Percentiles rank a stretch among this genome's conserved stretches.
Conservation (phyloP, 2,797 vertebrate species). For the Mus caroli region DNA sequence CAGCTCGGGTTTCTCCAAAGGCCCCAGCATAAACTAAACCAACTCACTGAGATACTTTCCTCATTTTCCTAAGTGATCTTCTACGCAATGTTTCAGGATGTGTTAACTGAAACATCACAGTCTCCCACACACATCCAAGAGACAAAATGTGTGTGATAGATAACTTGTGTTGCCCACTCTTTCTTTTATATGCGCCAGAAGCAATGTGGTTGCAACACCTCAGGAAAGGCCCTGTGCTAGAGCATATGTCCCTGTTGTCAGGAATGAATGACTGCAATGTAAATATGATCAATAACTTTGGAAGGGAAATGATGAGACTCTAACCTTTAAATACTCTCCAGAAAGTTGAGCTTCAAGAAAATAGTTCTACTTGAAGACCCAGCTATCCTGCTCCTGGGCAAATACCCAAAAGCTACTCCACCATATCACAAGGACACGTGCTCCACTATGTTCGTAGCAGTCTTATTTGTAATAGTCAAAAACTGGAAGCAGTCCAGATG, state of each 20-base stretch:
- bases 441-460: neutral
- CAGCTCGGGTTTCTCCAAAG: neutral
- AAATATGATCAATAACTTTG: neutral
- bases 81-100: neutral
- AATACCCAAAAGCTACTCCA: neutral
- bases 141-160: neutral
- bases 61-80: neutral
- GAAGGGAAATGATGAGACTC: neutral
- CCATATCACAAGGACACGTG: neutral
- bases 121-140: neutral
- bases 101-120: neutral
- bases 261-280: neutral
- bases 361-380: neutral
- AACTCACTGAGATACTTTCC: neutral
- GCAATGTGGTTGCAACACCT: neutral
- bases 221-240: neutral
- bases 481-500: neutral
- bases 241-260: neutral
- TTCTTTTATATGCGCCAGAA: neutral
- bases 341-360: neutral
- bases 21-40: neutral
- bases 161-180: neutral
- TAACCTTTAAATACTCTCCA: neutral
- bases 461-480: neutral
- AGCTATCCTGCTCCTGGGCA: neutral